Percentiles rank a stretch among this genome's conserved stretches.
These are phyloP conservation scores for Parnassius glacialis DNA, from an alignment of 2,888 invertebrate species.

Conservation along the genomic window DNA sequence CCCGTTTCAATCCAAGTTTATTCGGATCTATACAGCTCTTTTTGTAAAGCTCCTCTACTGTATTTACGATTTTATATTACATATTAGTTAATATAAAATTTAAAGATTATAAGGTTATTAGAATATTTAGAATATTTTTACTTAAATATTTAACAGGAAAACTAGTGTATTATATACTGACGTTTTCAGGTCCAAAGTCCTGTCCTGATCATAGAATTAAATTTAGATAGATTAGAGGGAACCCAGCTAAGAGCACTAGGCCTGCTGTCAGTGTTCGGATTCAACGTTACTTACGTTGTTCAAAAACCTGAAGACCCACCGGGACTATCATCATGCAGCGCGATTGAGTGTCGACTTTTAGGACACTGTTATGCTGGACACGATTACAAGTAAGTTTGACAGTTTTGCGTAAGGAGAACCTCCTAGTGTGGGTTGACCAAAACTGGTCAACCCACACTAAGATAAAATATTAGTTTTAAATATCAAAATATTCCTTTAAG, in stretches of 20 bases:
- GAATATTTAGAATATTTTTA: no score
- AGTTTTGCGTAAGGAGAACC: no score
- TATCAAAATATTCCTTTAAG: neutral
- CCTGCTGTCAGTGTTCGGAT: slow-evolving; percentile 92
- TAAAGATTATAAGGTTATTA: no score
- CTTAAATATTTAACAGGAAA: neutral
- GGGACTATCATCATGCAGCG: slow-evolving; percentile 85
- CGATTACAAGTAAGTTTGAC: slow-evolving; percentile 85
- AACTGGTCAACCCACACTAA: no score
- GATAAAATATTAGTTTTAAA: slow-evolving; percentile 5
- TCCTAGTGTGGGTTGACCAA: no score
- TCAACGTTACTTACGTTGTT: slow-evolving; percentile 95
- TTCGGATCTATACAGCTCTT: no score
- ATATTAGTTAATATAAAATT: no score
- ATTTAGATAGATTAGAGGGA: slow-evolving; percentile 86
- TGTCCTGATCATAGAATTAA: slow-evolving; percentile 89
- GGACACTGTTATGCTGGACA: slow-evolving; percentile 89
- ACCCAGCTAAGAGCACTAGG: slow-evolving; percentile 91
- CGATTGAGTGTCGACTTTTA: slow-evolving; percentile 90
- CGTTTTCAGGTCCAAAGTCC: slow-evolving; percentile 81
- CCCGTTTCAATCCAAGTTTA: no score
- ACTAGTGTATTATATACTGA: neutral
- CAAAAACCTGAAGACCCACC: slow-evolving; percentile 68
- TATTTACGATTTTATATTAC: no score
- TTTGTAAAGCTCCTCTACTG: no score